Percentiles rank a stretch among this genome's conserved stretches.
These are phyloP conservation scores for Melanotaenia pygmaea DNA, from an alignment of 2,797 vertebrate genomes.

Conservation along the genomic window DNA sequence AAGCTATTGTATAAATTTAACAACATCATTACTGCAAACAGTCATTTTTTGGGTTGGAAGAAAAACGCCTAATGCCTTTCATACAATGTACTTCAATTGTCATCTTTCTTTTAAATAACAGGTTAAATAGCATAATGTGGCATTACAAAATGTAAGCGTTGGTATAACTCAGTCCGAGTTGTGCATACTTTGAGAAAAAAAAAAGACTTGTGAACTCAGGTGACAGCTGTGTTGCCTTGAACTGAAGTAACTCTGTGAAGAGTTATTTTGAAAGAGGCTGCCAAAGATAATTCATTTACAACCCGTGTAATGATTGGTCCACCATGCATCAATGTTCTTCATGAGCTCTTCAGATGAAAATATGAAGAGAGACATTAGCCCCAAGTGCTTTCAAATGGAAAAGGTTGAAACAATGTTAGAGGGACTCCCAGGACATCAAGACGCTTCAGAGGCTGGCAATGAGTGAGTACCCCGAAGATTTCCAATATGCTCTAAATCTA, in stretches of 20 bases:
- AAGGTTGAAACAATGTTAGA: neutral
- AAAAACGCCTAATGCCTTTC: neutral
- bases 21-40: neutral
- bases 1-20: neutral
- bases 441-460: constrained; percentile 3
- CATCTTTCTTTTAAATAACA: no score
- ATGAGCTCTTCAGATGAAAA: neutral
- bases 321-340: neutral
- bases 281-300: constrained; percentile 56
- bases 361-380: neutral
- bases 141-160: neutral
- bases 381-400: constrained; percentile 21
- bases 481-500: neutral
- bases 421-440: neutral
- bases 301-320: constrained; percentile 37
- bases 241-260: constrained; percentile 3
- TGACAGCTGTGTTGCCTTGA: constrained; percentile 42
- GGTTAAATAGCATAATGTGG: neutral
- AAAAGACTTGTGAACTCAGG: constrained; percentile 11
- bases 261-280: neutral
- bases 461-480: constrained; percentile 27
- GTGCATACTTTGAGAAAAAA: neutral
- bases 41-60: no score
- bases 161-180: neutral
- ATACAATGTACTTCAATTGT: neutral